Evolutionary conservation across 2,113 vertebrate species (phyloP).

Genomic region (Cricetomys ansorgei): DNA sequence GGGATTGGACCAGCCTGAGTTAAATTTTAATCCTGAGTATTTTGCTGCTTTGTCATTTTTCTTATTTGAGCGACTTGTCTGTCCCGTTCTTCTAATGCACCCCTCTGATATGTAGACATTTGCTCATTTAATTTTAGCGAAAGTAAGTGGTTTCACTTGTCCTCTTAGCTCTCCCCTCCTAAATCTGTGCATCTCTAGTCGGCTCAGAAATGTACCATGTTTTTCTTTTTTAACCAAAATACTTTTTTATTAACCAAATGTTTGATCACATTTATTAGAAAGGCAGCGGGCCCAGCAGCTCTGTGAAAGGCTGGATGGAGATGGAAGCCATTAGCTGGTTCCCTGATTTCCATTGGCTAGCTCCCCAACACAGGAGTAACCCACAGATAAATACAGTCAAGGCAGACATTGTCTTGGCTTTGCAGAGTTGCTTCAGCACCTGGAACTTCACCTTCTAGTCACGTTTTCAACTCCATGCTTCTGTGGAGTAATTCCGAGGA

Average conservation of each 20-base stretch:
- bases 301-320: not conserved
- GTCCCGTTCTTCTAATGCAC: not conserved
- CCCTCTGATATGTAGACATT: not conserved
- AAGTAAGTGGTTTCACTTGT: constrained; percentile 35
- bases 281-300: not conserved
- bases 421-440: not conserved
- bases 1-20: not conserved
- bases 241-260: not conserved
- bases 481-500: too few species aligned
- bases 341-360: not conserved
- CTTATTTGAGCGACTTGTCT: not conserved
- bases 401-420: not conserved
- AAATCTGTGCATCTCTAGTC: not conserved
- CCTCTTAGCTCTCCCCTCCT: not conserved
- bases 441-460: not conserved
- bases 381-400: not conserved
- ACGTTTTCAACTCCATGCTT: not conserved
- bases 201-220: not conserved
- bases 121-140: constrained; percentile 25
- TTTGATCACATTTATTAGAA: not conserved
- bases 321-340: not conserved
- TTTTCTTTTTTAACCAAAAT: too few species aligned
- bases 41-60: not conserved
- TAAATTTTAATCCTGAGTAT: not conserved
- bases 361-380: accelerated